A percentile compares a stretch with the other conserved stretches of the same genome.
These are phyloP conservation scores for Cyprinodon diabolis DNA, from an alignment of 2,797 vertebrate species.

Conservation along the genomic window DNA sequence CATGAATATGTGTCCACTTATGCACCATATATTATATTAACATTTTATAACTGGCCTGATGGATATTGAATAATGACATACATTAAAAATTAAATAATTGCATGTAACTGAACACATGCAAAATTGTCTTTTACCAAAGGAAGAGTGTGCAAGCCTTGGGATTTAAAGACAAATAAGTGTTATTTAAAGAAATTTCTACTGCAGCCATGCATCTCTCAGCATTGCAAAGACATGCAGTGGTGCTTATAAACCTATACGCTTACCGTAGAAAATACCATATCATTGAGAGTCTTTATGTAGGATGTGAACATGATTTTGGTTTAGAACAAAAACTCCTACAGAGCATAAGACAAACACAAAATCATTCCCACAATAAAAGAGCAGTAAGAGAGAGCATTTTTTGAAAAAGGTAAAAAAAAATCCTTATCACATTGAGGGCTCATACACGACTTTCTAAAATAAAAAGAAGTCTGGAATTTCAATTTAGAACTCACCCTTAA, in stretches of 20 bases:
- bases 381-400: conserved; percentile 27
- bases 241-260: conserved; percentile 65
- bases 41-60: conserved; percentile 19
- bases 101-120: conserved; percentile 33
- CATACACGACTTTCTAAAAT: conserved; percentile 25
- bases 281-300: conserved; percentile 84
- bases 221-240: conserved; percentile 70
- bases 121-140: conserved; percentile 35
- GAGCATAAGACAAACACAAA: conserved; percentile 75
- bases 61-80: conserved; percentile 6
- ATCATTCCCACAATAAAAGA: conserved; percentile 60
- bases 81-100: conserved; percentile 11
- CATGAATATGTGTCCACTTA: conserved; percentile 12
- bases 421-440: conserved; percentile 43
- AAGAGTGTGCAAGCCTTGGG: conserved; percentile 41
- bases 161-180: conserved; percentile 34
- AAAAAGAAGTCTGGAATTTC: conserved; percentile 1
- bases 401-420: conserved; percentile 7
- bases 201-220: conserved; percentile 72
- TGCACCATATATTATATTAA: conserved; percentile 32
- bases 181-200: conserved; percentile 51
- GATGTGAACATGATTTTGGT: conserved; percentile 79
- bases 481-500: conserved; percentile 69
- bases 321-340: conserved; percentile 80
- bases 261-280: conserved; percentile 83